Conservation (phyloP, 2,113 vertebrate species). For the Bufo gargarizans region DNA sequence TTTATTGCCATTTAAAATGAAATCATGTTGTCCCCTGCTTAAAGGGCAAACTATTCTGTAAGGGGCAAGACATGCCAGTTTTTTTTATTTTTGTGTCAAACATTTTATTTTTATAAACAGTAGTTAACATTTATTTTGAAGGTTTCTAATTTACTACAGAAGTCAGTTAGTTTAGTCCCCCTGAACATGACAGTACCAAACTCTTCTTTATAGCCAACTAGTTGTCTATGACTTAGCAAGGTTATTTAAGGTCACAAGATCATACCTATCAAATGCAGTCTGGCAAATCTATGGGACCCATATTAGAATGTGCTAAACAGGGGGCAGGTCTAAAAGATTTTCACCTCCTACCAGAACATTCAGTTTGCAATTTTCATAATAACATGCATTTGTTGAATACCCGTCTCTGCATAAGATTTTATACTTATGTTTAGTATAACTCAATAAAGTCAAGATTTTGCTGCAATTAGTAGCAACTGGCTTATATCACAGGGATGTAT, state of each 20-base stretch:
- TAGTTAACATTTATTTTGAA: not conserved
- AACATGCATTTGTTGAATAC: too few relatives aligned
- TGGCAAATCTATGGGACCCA: constrained; percentile 19
- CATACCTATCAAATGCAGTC: constrained; percentile 51
- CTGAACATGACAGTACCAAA: constrained; percentile 45
- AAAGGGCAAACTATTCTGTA: not conserved
- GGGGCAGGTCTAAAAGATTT: not conserved
- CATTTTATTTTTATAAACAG: not conserved
- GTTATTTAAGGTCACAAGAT: constrained; percentile 58
- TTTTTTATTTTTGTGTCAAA: not conserved
- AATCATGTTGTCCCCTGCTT: constrained; percentile 4
- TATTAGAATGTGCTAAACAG: not conserved
- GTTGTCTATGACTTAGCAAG: constrained; percentile 43
- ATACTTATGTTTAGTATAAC: not conserved
- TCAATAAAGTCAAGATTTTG: not conserved
- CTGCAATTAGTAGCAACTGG: not conserved
- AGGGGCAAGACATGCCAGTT: not conserved
- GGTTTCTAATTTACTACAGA: constrained; percentile 19
- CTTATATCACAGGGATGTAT: not conserved
- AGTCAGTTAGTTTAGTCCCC: constrained; percentile 11
- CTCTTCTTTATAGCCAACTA: constrained; percentile 36
- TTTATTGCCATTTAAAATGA: constrained; percentile 47
- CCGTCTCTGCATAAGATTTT: not conserved
- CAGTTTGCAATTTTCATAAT: too few relatives aligned
- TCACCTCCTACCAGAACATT: not conserved